Base-by-base conservation (phyloP, 1,140 invertebrate genomes). In the Charaxes varanes region DNA sequence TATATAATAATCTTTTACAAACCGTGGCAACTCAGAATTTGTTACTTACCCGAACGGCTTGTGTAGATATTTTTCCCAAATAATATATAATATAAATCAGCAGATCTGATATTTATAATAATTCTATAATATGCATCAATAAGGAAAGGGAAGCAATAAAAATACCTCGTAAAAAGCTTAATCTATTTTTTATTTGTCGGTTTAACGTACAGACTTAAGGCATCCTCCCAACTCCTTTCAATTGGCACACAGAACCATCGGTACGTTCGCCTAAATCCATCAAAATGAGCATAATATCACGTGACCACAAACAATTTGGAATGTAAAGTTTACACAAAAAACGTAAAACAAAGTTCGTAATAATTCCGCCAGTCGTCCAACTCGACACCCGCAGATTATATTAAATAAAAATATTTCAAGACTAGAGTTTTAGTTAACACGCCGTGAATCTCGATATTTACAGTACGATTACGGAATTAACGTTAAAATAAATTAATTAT, bases 181-280 rank as follows among this genome's bases (percentile, higher is more conserved):
- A 59, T 67, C 72, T 77, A 77, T 40, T 51, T 63, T 79, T 81
- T 82, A 82, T 79, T 81, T 82, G 77, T 82, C 77, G 70, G 69
- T 74, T 73, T 68, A 77, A 79, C 66, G 54, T 79, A 78, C 77
- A 77, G 56, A 77, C 62, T 67, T 81, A 81, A 81, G 77, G 74
- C 77, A 79, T 73, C 62, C 62, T 77, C 57, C 71, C 62, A 63
- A 50, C 65, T 70, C 65, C 49, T 7, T 56, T 50, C 55, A 62
- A 76, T 81, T 81, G 74, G 74, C 77, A 79, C 77, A 78, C 73
- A 63, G 57, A 74, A 68, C 69, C 76, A 59, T 57, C 62, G 30
- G 36, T 47, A 49, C 53, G 59, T 36, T 57, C 65, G 49, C 56
- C 55, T 51, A 51, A 53, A 46, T 34, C 48, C 19, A 38, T 49